phyloP scores from a whole-genome alignment of 1,140 invertebrate genomes.

The Drosophila serrata region DNA sequence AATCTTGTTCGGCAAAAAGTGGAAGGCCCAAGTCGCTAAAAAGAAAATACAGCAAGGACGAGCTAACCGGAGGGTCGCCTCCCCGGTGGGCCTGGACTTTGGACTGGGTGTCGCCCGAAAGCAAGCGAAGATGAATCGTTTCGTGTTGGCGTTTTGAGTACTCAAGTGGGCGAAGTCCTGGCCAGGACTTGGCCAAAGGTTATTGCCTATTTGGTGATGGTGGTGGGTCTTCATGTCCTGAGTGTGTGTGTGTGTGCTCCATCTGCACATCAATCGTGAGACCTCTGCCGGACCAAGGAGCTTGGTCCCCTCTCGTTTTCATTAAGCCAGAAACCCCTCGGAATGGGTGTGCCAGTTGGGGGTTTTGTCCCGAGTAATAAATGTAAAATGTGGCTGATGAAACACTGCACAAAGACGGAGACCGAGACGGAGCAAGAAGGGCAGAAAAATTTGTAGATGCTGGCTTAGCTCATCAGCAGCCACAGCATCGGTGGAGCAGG shows the following conservation, averaged over 20 bases:
- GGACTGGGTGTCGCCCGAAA: slow-evolving; percentile 58
- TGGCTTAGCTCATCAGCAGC: slow-evolving; percentile 64
- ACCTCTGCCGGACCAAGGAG: slow-evolving; percentile 55
- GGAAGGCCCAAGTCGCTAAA: slow-evolving; percentile 35
- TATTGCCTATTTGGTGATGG: slow-evolving; percentile 36
- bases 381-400: slow-evolving; percentile 79
- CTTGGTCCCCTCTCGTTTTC: slow-evolving; percentile 61
- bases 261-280: slow-evolving; percentile 74
- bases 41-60: slow-evolving; percentile 69
- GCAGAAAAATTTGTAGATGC: slow-evolving; percentile 74
- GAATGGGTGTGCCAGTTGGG: slow-evolving; percentile 31
- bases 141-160: slow-evolving; percentile 80
- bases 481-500: slow-evolving; percentile 19
- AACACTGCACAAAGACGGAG: slow-evolving; percentile 67
- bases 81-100: background rate
- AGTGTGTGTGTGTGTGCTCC: slow-evolving; percentile 47
- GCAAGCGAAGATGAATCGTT: slow-evolving; percentile 79
- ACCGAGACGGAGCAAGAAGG: slow-evolving; percentile 27
- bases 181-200: slow-evolving; percentile 49
- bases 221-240: slow-evolving; percentile 14
- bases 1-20: slow-evolving; percentile 53
- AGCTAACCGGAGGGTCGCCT: slow-evolving; percentile 56
- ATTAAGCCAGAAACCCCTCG: slow-evolving; percentile 50
- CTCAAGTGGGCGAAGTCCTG: slow-evolving; percentile 67
- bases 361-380: slow-evolving; percentile 70